phyloP scores from a whole-genome alignment of 2,888 invertebrate genomes.

The Eupithecia pulchellata region DNA sequence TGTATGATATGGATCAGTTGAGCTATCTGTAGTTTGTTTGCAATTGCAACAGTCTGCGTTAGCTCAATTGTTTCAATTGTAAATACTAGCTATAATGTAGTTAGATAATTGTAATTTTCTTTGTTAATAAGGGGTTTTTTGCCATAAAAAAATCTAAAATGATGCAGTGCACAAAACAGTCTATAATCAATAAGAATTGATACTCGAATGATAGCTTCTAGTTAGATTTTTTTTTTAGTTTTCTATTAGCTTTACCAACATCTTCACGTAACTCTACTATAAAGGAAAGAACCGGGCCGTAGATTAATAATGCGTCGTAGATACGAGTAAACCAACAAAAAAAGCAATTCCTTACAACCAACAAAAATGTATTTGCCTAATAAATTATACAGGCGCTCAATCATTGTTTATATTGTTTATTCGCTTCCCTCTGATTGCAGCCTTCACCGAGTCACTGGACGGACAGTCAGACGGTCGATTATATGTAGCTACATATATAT shows the following conservation, averaged over 20 bases:
- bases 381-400: background rate
- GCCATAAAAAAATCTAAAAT: too few species aligned
- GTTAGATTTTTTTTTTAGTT: background rate
- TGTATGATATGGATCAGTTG: too few species aligned
- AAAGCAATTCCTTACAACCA: background rate
- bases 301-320: background rate
- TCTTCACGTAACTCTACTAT: background rate
- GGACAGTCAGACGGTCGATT: constrained; percentile 14
- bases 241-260: background rate
- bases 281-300: background rate
- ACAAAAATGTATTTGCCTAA: background rate
- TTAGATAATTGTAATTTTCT: too few species aligned
- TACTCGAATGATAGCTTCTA: background rate
- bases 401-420: constrained; percentile 9
- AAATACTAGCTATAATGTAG: too few species aligned
- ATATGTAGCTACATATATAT: constrained; percentile 12
- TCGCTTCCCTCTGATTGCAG: constrained; percentile 10
- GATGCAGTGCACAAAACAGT: too few species aligned
- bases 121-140: too few species aligned
- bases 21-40: too few species aligned
- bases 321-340: background rate
- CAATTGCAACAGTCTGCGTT: too few species aligned
- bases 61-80: too few species aligned
- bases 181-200: background rate
- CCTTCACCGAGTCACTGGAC: constrained; percentile 13